phyloP scores from a whole-genome alignment of 2,797 vertebrate genomes.

The Notoglanidium macrostoma region DNA sequence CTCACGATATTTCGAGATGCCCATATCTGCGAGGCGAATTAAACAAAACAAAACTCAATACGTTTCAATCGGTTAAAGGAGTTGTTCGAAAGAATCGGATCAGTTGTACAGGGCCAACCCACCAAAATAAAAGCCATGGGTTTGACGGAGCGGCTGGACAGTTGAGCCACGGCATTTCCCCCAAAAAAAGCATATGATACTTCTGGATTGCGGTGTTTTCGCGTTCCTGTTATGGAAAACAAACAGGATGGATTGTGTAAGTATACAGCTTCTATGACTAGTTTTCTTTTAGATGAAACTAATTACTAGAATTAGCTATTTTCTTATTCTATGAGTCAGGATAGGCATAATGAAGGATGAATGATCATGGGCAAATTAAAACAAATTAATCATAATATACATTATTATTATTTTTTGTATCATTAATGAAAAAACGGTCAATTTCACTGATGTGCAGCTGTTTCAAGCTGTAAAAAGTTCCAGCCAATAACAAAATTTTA shows the following conservation, averaged over 20 bases:
- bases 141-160: not conserved
- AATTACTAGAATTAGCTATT: not conserved
- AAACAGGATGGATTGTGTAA: constrained; percentile 51
- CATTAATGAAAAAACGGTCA: not conserved
- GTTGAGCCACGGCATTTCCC: not conserved
- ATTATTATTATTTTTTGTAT: not conserved
- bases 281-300: not conserved
- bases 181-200: not conserved
- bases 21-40: not conserved
- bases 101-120: constrained; percentile 34
- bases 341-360: not conserved
- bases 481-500: not conserved
- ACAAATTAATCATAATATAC: not conserved
- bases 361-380: not conserved
- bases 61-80: not conserved
- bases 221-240: constrained; percentile 12
- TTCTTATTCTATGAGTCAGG: not conserved
- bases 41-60: not conserved
- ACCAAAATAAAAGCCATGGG: constrained; percentile 37
- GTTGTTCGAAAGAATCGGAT: constrained; percentile 6
- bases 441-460: not conserved
- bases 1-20: too few relatives aligned
- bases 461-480: not conserved
- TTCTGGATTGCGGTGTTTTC: constrained; percentile 2
- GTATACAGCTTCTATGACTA: constrained; percentile 17